These are phyloP conservation scores for Copsychus sechellarum DNA, from an alignment of 2,113 vertebrate genomes.

Conservation along the genomic window DNA sequence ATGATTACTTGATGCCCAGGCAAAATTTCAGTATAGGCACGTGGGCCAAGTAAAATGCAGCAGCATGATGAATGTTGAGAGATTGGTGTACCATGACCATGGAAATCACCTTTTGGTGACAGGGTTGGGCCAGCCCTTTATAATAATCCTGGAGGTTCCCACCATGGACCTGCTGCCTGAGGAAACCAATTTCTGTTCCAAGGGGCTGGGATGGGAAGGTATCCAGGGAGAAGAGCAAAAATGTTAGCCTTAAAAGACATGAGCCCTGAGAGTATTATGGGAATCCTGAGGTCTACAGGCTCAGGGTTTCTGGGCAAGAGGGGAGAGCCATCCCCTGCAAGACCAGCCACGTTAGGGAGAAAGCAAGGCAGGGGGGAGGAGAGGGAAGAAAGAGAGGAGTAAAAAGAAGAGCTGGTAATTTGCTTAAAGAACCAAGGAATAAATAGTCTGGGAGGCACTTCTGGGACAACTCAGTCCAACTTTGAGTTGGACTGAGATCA, in stretches of 20 bases:
- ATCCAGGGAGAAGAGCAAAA: background rate
- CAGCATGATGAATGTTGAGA: background rate
- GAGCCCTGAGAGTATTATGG: background rate
- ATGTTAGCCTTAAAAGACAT: background rate
- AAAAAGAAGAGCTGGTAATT: background rate
- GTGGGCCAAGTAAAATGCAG: background rate
- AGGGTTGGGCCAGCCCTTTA: background rate
- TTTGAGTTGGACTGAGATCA: background rate
- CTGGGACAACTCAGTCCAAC: background rate
- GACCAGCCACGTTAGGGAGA: rapidly evolving
- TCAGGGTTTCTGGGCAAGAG: background rate
- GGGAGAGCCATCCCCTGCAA: background rate
- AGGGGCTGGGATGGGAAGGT: background rate
- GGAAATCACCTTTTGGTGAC: background rate
- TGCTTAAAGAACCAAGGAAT: background rate
- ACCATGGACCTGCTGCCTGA: rapidly evolving
- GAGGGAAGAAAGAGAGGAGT: background rate
- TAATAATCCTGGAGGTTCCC: background rate
- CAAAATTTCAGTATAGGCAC: background rate
- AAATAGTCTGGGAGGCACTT: background rate
- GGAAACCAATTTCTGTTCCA: background rate
- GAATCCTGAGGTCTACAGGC: background rate
- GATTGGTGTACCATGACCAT: background rate
- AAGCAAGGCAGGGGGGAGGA: background rate
- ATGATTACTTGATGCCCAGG: background rate